phyloP scores from a whole-genome alignment of 2,113 vertebrate genomes.

The Ochotona princeps region DNA sequence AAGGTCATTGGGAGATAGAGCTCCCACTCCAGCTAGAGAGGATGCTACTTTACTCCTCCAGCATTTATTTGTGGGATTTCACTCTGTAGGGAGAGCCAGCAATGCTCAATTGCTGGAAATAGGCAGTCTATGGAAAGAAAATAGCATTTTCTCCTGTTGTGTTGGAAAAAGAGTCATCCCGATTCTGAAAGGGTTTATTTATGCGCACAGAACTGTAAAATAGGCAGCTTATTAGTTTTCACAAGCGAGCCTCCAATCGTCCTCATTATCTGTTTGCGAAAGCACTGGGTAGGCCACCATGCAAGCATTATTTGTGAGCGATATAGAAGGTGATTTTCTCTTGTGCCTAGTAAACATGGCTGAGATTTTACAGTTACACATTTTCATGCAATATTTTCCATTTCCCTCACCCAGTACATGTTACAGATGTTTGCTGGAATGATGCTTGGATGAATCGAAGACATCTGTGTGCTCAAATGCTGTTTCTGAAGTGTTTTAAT shows the following conservation, averaged over 20 bases:
- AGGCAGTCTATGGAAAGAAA: not conserved
- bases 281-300: conserved; percentile 55
- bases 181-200: conserved; percentile 75
- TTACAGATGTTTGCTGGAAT: conserved; percentile 57
- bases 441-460: conserved; percentile 36
- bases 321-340: conserved; percentile 49
- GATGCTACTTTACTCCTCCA: conserved; percentile 20
- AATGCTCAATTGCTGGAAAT: conserved; percentile 30
- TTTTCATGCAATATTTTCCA: conserved; percentile 69
- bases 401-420: conserved; percentile 13
- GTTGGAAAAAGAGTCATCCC: conserved; percentile 33
- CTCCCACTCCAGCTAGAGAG: conserved; percentile 56
- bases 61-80: conserved; percentile 38
- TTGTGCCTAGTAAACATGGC: conserved; percentile 73
- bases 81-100: conserved; percentile 41
- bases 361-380: conserved; percentile 55
- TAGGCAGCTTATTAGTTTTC: conserved; percentile 75
- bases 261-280: conserved; percentile 76
- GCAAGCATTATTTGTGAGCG: conserved; percentile 1
- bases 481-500: conserved; percentile 34
- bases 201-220: conserved; percentile 45
- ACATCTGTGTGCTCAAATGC: not conserved
- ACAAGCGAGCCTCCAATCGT: conserved; percentile 59
- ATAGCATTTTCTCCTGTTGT: not conserved
- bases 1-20: conserved; percentile 62